Conservation (phyloP, 1,140 invertebrate genomes). For the Euborellia annulipes region DNA sequence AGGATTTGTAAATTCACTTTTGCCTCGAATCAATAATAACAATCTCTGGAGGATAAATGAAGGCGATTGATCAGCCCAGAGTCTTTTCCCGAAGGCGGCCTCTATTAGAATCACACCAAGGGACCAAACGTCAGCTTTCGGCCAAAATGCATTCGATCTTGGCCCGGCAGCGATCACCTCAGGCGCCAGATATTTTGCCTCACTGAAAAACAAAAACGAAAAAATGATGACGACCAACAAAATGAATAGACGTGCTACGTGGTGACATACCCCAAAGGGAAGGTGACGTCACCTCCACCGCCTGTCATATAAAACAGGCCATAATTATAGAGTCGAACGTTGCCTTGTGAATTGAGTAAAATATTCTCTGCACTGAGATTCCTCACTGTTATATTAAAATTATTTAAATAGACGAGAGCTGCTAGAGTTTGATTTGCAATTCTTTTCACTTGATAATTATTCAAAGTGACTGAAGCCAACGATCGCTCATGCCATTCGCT, state of each 20-base stretch:
- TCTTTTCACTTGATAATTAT: slow-evolving; percentile 33
- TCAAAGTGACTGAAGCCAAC: slow-evolving; percentile 26
- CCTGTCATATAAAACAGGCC: slow-evolving; percentile 86
- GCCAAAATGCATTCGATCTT: slow-evolving; percentile 26
- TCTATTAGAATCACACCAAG: slow-evolving; percentile 77
- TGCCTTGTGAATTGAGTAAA: slow-evolving; percentile 48
- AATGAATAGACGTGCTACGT: neutral
- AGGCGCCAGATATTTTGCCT: slow-evolving; percentile 68
- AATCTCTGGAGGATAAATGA: too few species aligned
- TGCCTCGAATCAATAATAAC: too few species aligned
- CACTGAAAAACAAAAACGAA: slow-evolving; percentile 28
- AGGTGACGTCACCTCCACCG: slow-evolving; percentile 64
- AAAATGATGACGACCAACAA: too few species aligned
- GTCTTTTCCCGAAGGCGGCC: slow-evolving; percentile 40
- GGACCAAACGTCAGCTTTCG: slow-evolving; percentile 80
- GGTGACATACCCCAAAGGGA: slow-evolving; percentile 69
- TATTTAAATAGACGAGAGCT: slow-evolving; percentile 58
- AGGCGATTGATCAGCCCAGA: slow-evolving; percentile 44
- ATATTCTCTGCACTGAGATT: slow-evolving; percentile 74
- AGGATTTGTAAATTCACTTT: too few species aligned
- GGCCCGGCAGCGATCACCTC: slow-evolving; percentile 49
- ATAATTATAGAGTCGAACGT: slow-evolving; percentile 81
- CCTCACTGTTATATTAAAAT: slow-evolving; percentile 55
- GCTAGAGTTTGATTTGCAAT: slow-evolving; percentile 53
- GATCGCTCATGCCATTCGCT: slow-evolving; percentile 67